These are phyloP conservation scores for Perdita meconis DNA, from an alignment of 2,888 invertebrate species.

Conservation along the genomic window DNA sequence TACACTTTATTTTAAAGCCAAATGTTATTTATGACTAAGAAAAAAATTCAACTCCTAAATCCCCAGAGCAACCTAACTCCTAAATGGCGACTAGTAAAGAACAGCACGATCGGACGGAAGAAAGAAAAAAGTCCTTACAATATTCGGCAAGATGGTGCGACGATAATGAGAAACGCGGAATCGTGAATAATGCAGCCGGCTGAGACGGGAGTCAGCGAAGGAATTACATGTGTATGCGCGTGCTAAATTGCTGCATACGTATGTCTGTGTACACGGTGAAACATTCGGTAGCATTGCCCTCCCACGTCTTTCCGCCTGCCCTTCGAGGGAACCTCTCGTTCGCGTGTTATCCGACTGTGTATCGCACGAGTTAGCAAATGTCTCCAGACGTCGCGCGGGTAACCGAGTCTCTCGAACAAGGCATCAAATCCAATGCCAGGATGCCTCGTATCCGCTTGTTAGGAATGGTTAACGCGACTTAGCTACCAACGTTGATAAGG, in stretches of 20 bases:
- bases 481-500: slow-evolving; percentile 67
- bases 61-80: too few relatives aligned
- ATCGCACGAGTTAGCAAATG: slow-evolving; percentile 68
- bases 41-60: too few relatives aligned
- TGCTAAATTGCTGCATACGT: slow-evolving; percentile 28
- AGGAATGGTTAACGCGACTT: slow-evolving; percentile 70
- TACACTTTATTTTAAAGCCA: too few relatives aligned
- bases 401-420: slow-evolving; percentile 60
- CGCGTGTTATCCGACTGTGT: slow-evolving; percentile 67
- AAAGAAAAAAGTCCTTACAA: too few relatives aligned
- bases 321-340: slow-evolving; percentile 57
- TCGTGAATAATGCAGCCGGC: slow-evolving; percentile 14
- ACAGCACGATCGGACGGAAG: too few relatives aligned
- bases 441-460: slow-evolving; percentile 67
- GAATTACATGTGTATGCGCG: slow-evolving; percentile 7
- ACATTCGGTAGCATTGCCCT: slow-evolving; percentile 58
- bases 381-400: slow-evolving; percentile 68
- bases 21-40: too few relatives aligned
- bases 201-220: slow-evolving; percentile 15
- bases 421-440: slow-evolving; percentile 69
- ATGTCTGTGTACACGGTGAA: slow-evolving; percentile 37
- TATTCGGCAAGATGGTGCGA: background rate
- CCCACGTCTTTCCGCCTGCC: slow-evolving; percentile 46
- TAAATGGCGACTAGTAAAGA: too few relatives aligned
- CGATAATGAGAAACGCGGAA: slow-evolving; percentile 29